A percentile compares a stretch with the other conserved stretches of the same genome.
Conservation (phyloP, 1,140 invertebrate genomes). For the Drosophila cardini region DNA sequence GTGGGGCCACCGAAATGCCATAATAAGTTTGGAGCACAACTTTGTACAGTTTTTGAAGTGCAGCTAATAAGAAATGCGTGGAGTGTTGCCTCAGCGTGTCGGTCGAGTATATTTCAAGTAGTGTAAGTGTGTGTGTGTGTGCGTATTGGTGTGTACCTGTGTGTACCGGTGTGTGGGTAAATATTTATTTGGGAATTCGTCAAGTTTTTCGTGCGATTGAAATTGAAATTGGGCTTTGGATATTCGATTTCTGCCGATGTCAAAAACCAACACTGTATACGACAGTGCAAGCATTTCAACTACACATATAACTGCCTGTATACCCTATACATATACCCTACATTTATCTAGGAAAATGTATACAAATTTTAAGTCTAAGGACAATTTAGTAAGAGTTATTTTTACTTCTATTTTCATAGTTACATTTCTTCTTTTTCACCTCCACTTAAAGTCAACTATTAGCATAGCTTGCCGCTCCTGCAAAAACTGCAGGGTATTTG, state of each 20-base stretch:
- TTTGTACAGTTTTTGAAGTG: constrained; percentile 52
- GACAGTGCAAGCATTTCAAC: constrained; percentile 28
- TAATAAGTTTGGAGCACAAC: constrained; percentile 63
- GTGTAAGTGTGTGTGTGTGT: constrained; percentile 7
- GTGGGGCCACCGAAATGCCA: constrained; percentile 23
- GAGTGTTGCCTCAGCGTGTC: constrained; percentile 50
- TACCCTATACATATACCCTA: background rate
- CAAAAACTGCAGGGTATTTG: background rate
- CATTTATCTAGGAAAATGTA: background rate
- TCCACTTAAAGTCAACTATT: too few relatives aligned
- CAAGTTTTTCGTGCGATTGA: constrained; percentile 59
- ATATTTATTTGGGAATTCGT: constrained; percentile 72
- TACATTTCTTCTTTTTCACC: too few relatives aligned
- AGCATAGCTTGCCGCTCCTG: too few relatives aligned
- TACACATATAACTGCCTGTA: background rate
- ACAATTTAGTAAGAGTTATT: too few relatives aligned
- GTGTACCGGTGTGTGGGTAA: constrained; percentile 49
- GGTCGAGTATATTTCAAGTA: constrained; percentile 30
- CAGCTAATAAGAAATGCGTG: constrained; percentile 78
- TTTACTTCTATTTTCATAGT: too few relatives aligned
- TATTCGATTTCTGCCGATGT: constrained; percentile 6
- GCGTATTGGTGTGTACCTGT: constrained; percentile 7
- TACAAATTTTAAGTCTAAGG: too few relatives aligned
- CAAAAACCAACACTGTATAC: constrained; percentile 9
- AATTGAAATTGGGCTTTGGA: constrained; percentile 49